Evolutionary conservation across 2,113 vertebrate genomes (phyloP).

Genomic region (Strix uralensis): DNA sequence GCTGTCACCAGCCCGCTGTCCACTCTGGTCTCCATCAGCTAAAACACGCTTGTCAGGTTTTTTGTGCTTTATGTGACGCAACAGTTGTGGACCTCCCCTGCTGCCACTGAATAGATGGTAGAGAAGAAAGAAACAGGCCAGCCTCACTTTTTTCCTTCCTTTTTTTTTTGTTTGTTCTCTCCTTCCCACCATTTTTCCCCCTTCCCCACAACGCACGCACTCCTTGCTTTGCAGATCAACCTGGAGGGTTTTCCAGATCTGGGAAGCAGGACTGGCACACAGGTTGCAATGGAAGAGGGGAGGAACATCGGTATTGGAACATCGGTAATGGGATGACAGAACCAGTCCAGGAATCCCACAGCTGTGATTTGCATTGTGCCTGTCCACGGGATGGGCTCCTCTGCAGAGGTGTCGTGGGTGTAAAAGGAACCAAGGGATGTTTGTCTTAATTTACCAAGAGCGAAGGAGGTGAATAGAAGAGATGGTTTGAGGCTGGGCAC

Average conservation of each 20-base stretch:
- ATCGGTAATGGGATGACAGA: neutral
- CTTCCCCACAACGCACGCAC: rapidly evolving
- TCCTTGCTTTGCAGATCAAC: neutral
- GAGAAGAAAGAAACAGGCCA: slow-evolving; percentile 10
- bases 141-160: neutral
- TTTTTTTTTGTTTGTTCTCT: neutral
- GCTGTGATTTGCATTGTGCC: neutral
- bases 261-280: neutral
- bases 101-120: slow-evolving; percentile 8
- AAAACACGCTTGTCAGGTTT: slow-evolving; percentile 19
- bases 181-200: neutral
- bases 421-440: neutral
- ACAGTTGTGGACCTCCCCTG: slow-evolving; percentile 61
- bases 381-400: neutral
- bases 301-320: neutral
- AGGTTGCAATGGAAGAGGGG: neutral
- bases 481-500: neutral
- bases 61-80: slow-evolving; percentile 34
- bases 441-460: neutral
- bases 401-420: neutral
- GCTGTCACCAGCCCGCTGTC: slow-evolving; percentile 58
- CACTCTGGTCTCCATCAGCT: slow-evolving; percentile 51
- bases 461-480: neutral
- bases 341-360: neutral
- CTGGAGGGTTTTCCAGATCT: neutral